These are phyloP conservation scores for Marasmarcha lunaedactyla DNA, from an alignment of 2,888 invertebrate genomes.

Conservation along the genomic window DNA sequence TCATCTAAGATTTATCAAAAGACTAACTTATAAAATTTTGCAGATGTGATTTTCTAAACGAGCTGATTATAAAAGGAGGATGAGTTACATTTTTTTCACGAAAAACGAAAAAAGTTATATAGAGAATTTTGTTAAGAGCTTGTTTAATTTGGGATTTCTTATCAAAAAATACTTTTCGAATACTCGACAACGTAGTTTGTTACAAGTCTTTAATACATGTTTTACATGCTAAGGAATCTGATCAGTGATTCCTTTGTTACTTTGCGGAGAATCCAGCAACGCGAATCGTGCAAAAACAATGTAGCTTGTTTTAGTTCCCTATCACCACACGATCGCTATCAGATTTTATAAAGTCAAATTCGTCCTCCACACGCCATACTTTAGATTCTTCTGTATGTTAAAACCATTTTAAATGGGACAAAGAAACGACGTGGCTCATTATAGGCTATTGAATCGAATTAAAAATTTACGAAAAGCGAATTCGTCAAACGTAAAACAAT, in stretches of 20 bases:
- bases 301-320: constrained; percentile 37
- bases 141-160: no score
- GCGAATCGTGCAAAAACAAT: constrained; percentile 40
- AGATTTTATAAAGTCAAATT: constrained; percentile 38
- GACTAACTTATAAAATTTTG: constrained; percentile 58
- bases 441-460: constrained; percentile 64
- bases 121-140: no score
- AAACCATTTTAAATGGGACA: constrained; percentile 48
- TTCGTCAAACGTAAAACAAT: constrained; percentile 70
- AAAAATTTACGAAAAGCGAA: constrained; percentile 63
- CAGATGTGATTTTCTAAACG: constrained; percentile 67
- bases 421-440: constrained; percentile 64
- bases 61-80: constrained; percentile 60
- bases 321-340: constrained; percentile 58
- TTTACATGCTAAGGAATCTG: not conserved
- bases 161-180: no score
- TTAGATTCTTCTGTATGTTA: constrained; percentile 38
- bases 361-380: constrained; percentile 36
- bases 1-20: constrained; percentile 58
- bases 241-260: constrained; percentile 13
- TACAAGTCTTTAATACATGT: not conserved
- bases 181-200: not conserved
- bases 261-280: constrained; percentile 36
- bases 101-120: no score
- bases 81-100: constrained; percentile 7